phyloP scores from a whole-genome alignment of 2,888 invertebrate genomes.

The Dermolepida albohirtum region DNA sequence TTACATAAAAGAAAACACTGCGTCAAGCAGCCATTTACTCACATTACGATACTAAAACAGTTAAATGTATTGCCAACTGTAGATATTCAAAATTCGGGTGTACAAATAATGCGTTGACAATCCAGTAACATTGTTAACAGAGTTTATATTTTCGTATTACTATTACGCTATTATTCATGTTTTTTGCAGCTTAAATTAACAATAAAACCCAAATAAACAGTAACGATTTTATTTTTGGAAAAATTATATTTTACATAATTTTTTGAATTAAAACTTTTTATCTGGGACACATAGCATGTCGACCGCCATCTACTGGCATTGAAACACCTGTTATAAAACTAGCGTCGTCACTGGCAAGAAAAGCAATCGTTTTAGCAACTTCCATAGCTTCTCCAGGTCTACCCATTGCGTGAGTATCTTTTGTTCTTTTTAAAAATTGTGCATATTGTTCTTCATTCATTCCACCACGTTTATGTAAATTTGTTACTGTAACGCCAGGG shows the following conservation, averaged over 20 bases:
- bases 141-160: too few relatives aligned
- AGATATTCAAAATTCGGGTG: too few relatives aligned
- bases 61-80: too few relatives aligned
- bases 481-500: conserved; percentile 92
- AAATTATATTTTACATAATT: not conserved
- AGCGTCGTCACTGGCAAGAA: conserved; percentile 88
- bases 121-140: too few relatives aligned
- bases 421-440: conserved; percentile 85
- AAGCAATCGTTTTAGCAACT: conserved; percentile 90
- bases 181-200: too few relatives aligned
- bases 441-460: conserved; percentile 84
- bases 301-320: conserved; percentile 93
- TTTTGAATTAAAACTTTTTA: conserved; percentile 62
- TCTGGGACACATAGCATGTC: conserved; percentile 94
- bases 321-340: conserved; percentile 92
- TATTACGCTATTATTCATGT: too few relatives aligned
- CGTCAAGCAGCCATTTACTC: too few relatives aligned
- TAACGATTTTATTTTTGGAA: not conserved
- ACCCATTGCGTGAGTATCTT: conserved; percentile 92
- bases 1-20: too few relatives aligned
- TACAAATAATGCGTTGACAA: too few relatives aligned
- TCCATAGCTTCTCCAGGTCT: conserved; percentile 86
- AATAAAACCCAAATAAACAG: too few relatives aligned
- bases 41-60: too few relatives aligned
- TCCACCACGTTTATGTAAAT: conserved; percentile 88